These are phyloP conservation scores for Drosophila pseudotakahashii DNA, from an alignment of 2,888 invertebrate genomes.

Conservation along the genomic window DNA sequence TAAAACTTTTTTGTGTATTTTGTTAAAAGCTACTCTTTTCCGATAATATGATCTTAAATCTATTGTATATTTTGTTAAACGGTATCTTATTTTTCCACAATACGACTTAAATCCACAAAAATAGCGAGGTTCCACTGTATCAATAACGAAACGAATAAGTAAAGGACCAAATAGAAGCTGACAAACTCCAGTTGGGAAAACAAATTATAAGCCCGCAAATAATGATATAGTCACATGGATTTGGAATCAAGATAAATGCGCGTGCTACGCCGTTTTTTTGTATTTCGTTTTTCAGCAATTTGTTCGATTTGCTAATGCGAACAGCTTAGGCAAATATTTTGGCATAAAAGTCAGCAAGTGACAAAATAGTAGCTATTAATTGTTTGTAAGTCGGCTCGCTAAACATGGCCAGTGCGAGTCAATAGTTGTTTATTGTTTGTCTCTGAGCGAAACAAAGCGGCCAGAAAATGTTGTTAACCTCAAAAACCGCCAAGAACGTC, in stretches of 20 bases:
- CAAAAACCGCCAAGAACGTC: slow-evolving; percentile 80
- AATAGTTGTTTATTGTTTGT: slow-evolving; percentile 45
- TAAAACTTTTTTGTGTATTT: too few species aligned
- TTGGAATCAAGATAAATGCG: slow-evolving; percentile 49
- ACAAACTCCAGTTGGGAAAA: slow-evolving; percentile 32
- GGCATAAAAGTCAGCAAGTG: slow-evolving; percentile 59
- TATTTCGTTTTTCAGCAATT: slow-evolving; percentile 35
- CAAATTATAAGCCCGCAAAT: slow-evolving; percentile 38
- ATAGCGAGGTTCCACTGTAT: neutral
- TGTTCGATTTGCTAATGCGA: slow-evolving; percentile 63
- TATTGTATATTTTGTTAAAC: too few species aligned
- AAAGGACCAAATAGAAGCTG: slow-evolving; percentile 18
- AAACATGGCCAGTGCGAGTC: slow-evolving; percentile 67
- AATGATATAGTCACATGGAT: slow-evolving; percentile 39
- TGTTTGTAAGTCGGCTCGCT: slow-evolving; percentile 45
- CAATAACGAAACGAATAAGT: slow-evolving; percentile 10
- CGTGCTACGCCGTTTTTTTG: slow-evolving; percentile 39
- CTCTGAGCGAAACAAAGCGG: slow-evolving; percentile 55
- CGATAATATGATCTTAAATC: too few species aligned
- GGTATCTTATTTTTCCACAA: too few species aligned
- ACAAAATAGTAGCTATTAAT: slow-evolving; percentile 72
- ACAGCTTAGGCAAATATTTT: slow-evolving; percentile 68
- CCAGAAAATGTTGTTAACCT: slow-evolving; percentile 80
- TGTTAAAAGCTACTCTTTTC: too few species aligned
- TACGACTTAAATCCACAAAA: too few species aligned